Conservation (phyloP, 2,797 vertebrate species). For the Arnoldichthys spilopterus region DNA sequence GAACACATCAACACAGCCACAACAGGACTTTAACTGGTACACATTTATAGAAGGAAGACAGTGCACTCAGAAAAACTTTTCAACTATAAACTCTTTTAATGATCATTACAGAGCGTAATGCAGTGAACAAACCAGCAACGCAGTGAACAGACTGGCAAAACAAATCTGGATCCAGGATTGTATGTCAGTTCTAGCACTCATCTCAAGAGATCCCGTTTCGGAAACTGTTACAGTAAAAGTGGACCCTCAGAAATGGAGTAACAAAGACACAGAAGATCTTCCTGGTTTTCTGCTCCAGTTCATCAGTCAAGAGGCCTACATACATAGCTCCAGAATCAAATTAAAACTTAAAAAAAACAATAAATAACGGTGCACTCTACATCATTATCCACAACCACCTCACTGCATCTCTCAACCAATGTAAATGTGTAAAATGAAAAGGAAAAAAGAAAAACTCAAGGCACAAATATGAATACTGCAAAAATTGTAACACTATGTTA, state of each 20-base stretch:
- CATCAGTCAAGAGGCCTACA: conserved; percentile 38
- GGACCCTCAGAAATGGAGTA: conserved; percentile 30
- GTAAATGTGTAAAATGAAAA: conserved; percentile 36
- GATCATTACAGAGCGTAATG: conserved; percentile 60
- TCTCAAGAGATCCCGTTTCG: conserved; percentile 27
- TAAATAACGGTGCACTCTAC: conserved; percentile 51
- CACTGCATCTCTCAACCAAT: conserved; percentile 65
- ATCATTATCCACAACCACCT: conserved; percentile 50
- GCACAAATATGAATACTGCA: conserved; percentile 81
- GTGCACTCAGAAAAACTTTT: conserved; percentile 57
- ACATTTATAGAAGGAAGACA: conserved; percentile 46
- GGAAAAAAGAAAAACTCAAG: conserved; percentile 66
- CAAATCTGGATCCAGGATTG: conserved; percentile 35
- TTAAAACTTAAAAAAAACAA: conserved; percentile 13
- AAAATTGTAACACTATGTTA: conserved; percentile 64
- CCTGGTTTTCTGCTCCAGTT: conserved; percentile 8
- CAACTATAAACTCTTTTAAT: conserved; percentile 70
- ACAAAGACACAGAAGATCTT: conserved; percentile 6
- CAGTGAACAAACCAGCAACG: conserved; percentile 57
- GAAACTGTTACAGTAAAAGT: conserved; percentile 42
- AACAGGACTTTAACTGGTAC: not conserved
- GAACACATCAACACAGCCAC: not conserved
- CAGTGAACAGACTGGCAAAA: conserved; percentile 50
- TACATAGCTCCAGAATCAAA: conserved; percentile 46
- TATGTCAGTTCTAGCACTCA: conserved; percentile 52